A percentile compares a stretch with the other conserved stretches of the same genome.
Conservation (phyloP, 64 coral and sea anemone genomes). For the Montipora efflorescens region DNA sequence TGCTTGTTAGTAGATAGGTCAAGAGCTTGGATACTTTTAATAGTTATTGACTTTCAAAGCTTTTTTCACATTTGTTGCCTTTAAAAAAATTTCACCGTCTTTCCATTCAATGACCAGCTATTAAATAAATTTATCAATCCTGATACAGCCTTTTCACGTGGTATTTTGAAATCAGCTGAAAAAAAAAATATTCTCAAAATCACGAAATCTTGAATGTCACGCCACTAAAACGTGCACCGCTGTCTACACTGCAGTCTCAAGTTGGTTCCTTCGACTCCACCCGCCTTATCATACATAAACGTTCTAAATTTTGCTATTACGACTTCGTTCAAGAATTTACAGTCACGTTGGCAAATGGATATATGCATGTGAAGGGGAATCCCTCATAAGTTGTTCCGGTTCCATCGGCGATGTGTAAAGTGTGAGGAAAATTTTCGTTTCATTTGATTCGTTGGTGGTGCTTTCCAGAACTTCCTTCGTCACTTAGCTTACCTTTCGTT, state of each 20-base stretch:
- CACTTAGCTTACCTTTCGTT: background rate
- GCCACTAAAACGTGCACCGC: background rate
- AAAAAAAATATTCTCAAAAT: too few relatives aligned
- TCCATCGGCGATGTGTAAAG: background rate
- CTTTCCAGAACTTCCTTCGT: background rate
- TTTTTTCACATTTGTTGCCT: too few relatives aligned
- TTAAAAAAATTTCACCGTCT: too few relatives aligned
- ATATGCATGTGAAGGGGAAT: slow-evolving; percentile 13
- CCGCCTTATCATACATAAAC: background rate
- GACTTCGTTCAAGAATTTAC: slow-evolving; percentile 27
- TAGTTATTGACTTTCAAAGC: too few relatives aligned
- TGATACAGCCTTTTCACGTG: too few relatives aligned
- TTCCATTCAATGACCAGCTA: too few relatives aligned
- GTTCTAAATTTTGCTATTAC: slow-evolving; percentile 54
- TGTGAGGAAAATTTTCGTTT: background rate
- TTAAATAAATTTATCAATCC: too few relatives aligned
- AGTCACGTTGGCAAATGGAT: slow-evolving; percentile 1
- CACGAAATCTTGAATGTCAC: too few relatives aligned
- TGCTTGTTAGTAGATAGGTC: too few relatives aligned
- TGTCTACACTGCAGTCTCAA: background rate
- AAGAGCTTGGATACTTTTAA: too few relatives aligned
- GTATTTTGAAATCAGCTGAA: too few relatives aligned
- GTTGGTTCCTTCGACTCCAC: background rate
- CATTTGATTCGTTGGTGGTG: background rate
- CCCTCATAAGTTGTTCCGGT: slow-evolving; percentile 38